Percentiles rank a stretch among this genome's conserved stretches.
phyloP scores from a whole-genome alignment of 2,888 invertebrate species.

The Ochlodes sylvanus region DNA sequence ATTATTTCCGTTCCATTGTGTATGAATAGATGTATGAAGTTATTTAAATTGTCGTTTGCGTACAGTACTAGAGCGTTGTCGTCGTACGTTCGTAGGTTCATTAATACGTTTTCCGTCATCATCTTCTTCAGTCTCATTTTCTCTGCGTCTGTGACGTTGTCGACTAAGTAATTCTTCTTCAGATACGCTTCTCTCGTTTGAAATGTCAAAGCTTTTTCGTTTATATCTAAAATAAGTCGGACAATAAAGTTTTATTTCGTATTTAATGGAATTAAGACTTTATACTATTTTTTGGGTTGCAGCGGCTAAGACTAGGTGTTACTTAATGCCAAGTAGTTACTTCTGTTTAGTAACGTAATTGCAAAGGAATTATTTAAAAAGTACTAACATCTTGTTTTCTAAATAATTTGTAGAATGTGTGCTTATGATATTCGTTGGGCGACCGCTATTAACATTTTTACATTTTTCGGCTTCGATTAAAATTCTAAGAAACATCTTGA shows the following conservation, averaged over 20 bases:
- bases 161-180: constrained; percentile 91
- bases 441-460: too few species aligned
- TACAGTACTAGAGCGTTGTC: constrained; percentile 93
- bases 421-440: too few species aligned
- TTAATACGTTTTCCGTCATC: constrained; percentile 91
- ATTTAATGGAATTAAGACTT: too few species aligned
- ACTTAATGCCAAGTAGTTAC: too few species aligned
- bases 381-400: too few species aligned
- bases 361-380: too few species aligned
- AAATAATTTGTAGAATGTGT: too few species aligned
- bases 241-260: not conserved
- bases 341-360: too few species aligned
- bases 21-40: constrained; percentile 95
- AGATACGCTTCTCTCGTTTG: constrained; percentile 92
- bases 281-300: too few species aligned
- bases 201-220: constrained; percentile 95
- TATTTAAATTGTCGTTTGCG: constrained; percentile 96
- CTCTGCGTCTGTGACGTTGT: constrained; percentile 86
- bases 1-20: constrained; percentile 92
- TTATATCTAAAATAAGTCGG: constrained; percentile 89
- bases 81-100: constrained; percentile 95
- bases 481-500: too few species aligned
- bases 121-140: constrained; percentile 88
- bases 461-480: too few species aligned
- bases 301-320: too few species aligned